Evolutionary conservation across 1,140 invertebrate genomes (phyloP), one percentile per base, ranked within the genome.

Genomic region (Chlorops oryzae): DNA sequence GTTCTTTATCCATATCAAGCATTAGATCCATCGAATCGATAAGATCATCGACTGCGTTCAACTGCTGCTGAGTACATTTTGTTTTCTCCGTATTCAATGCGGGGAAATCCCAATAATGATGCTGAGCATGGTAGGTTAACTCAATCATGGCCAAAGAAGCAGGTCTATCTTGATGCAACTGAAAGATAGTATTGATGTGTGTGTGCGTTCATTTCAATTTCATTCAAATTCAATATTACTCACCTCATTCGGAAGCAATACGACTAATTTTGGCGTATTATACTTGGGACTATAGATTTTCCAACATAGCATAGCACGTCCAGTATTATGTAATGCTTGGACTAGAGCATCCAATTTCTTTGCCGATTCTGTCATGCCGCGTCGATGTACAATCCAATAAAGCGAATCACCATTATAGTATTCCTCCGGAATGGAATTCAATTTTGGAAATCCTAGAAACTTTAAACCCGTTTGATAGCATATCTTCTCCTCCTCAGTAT

Each of bases 31-130:
- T 64, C 27, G 50, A 54, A 41, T 68, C 67, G 20, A 70, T 70
- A 0, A 70, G 51, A 22, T 51, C 41, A 37, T 70, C 67, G 4
- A 70, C 56, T 7, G 67, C 63, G 25, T 57, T 32, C 2, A 65
- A 28, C 40, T 70, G 67, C 6, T 64, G 58, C 3, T 50, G 20
- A 24, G 41, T 58, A 17, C 59, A 61, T 34, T 64, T 55, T 0
- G 65, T 64, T 42, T 66, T 68, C 5, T 40, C 39, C 0, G 67
- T 61, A 18, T 53, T 52, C 17, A 70, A 34, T 0, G 50, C 46
- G 5, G 67, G 67, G 37, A 70, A 70, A 21, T 70, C 59, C 61
- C 63, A 70, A 41, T 59, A 68, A 24, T 64, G 58, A 39, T 68
- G 60, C 41, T 70, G 67, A 3, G 49, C 34, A 41, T 66, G 56